phyloP scores from a whole-genome alignment of 2,113 vertebrate genomes.

The Sinocyclocheilus rhinocerous region DNA sequence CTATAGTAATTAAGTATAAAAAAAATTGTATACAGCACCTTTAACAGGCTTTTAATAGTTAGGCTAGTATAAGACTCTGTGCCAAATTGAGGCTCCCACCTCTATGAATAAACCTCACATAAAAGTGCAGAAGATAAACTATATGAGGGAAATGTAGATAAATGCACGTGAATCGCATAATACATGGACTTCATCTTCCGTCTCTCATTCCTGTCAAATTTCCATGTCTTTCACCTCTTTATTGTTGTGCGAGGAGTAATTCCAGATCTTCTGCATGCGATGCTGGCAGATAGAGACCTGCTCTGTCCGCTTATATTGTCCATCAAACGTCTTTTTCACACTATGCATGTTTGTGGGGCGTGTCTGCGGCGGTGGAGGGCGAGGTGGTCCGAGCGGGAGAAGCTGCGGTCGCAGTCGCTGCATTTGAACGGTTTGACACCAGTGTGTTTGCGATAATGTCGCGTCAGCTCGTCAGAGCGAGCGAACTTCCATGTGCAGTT shows the following conservation, averaged over 20 bases:
- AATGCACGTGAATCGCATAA: not conserved
- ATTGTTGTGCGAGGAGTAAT: conserved; percentile 12
- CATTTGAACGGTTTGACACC: conserved; percentile 91
- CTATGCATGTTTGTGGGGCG: conserved; percentile 62
- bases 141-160: not conserved
- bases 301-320: conserved; percentile 28
- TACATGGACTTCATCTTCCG: not conserved
- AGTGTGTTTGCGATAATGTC: conserved; percentile 64
- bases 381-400: conserved; percentile 87
- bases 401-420: conserved; percentile 88
- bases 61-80: not conserved
- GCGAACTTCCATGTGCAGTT: conserved; percentile 91
- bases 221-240: not conserved
- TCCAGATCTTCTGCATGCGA: conserved; percentile 30
- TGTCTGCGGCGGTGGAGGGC: conserved; percentile 88
- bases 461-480: conserved; percentile 78
- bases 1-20: no score
- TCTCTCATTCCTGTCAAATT: not conserved
- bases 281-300: conserved; percentile 28
- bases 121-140: conserved; percentile 19
- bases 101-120: conserved; percentile 19
- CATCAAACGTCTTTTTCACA: conserved; percentile 43
- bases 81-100: not conserved
- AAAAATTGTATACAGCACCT: no score
- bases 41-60: conserved; percentile 24